phyloP scores from a whole-genome alignment of 30 jellyfish, hydroid and myxozoan genomes.

The Aurelia aurita region DNA sequence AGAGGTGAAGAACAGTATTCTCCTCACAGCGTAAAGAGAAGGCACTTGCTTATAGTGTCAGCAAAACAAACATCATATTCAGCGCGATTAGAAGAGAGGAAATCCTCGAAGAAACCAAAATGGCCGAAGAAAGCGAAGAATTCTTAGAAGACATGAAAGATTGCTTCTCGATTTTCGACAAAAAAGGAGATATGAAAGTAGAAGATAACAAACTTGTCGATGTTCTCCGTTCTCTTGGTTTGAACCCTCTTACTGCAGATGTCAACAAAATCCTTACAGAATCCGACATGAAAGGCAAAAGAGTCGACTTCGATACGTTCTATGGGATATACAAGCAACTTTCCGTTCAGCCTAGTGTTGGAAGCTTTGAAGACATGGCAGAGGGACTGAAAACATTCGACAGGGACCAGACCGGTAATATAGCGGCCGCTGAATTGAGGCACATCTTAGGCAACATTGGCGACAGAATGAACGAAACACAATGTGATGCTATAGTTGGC shows the following conservation, averaged over 20 bases:
- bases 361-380: constrained; percentile 90
- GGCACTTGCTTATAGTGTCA: too few species aligned
- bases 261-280: constrained; percentile 83
- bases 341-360: constrained; percentile 76
- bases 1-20: too few species aligned
- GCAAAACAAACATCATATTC: too few species aligned
- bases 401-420: constrained; percentile 92
- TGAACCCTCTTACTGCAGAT: constrained; percentile 85
- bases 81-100: too few species aligned
- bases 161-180: constrained; percentile 86
- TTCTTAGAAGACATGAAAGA: constrained; percentile 91
- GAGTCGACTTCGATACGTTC: constrained; percentile 92
- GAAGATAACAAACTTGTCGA: constrained; percentile 68
- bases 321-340: constrained; percentile 87
- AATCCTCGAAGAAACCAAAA: constrained; percentile 11
- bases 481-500: constrained; percentile 80
- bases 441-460: constrained; percentile 88
- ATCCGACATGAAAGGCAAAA: constrained; percentile 79
- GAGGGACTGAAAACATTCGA: constrained; percentile 95
- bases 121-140: constrained; percentile 91
- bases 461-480: constrained; percentile 94
- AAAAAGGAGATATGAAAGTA: constrained; percentile 92
- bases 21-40: too few species aligned
- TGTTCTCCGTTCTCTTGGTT: constrained; percentile 90
- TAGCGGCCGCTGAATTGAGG: constrained; percentile 92